Evolutionary conservation across 2,888 invertebrate genomes (phyloP).

Genomic region (Megastigmus dorsalis): DNA sequence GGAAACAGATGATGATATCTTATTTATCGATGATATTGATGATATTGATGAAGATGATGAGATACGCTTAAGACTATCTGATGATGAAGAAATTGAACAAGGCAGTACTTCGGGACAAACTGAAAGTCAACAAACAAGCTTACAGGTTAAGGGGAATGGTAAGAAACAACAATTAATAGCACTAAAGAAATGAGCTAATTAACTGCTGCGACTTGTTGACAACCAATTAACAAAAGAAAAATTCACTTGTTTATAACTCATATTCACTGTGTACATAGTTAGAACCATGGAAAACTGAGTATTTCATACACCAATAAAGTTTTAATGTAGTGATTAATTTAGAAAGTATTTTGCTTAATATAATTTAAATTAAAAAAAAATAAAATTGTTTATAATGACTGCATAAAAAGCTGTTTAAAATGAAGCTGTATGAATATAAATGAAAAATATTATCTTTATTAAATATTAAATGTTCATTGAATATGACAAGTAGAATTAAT

Average conservation of each 20-base stretch:
- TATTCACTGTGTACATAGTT: neutral
- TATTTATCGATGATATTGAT: slow-evolving; percentile 64
- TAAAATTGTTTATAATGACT: too few relatives aligned
- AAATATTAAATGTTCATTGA: too few relatives aligned
- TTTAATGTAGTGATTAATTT: too few relatives aligned
- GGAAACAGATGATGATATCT: slow-evolving; percentile 65
- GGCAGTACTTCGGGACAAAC: slow-evolving; percentile 53
- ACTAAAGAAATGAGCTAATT: slow-evolving; percentile 16
- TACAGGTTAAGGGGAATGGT: slow-evolving; percentile 44
- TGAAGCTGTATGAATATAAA: too few relatives aligned
- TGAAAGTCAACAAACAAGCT: slow-evolving; percentile 45
- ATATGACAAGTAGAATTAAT: too few relatives aligned
- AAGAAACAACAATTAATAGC: slow-evolving; percentile 42
- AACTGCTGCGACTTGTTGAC: neutral
- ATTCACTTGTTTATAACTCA: slow-evolving; percentile 6
- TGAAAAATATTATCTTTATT: too few relatives aligned
- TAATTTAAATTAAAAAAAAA: too few relatives aligned
- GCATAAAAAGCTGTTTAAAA: too few relatives aligned
- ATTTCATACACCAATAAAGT: too few relatives aligned
- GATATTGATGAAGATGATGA: slow-evolving; percentile 68
- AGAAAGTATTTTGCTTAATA: too few relatives aligned
- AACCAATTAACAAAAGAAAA: slow-evolving; percentile 1
- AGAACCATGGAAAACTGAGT: neutral
- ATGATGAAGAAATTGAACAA: slow-evolving; percentile 66
- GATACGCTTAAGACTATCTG: slow-evolving; percentile 70